Conservation (phyloP, 2,113 vertebrate genomes). For the Rhagologus leucostigma region DNA sequence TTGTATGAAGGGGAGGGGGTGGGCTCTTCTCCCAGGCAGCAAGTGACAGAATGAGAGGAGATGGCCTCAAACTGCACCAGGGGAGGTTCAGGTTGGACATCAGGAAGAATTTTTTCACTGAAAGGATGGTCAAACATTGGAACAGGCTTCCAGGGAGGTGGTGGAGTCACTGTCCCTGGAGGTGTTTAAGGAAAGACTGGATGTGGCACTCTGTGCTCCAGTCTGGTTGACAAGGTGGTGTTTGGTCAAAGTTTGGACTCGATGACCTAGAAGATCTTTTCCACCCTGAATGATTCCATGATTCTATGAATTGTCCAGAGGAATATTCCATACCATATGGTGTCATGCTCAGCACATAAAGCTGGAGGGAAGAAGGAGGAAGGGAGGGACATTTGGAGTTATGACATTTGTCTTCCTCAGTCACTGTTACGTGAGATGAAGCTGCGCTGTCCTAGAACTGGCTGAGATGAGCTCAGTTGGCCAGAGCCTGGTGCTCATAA, state of each 20-base stretch:
- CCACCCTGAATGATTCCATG: too few relatives aligned
- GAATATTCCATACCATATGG: neutral
- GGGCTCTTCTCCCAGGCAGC: neutral
- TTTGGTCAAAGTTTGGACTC: neutral
- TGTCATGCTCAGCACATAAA: neutral
- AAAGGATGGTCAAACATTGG: neutral
- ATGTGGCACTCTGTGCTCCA: neutral
- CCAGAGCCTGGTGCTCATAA: neutral
- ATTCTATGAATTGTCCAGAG: neutral
- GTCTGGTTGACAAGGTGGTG: neutral
- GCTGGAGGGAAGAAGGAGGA: neutral
- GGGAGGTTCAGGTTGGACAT: neutral
- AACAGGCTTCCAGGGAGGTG: neutral
- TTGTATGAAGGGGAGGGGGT: neutral
- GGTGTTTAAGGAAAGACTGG: neutral
- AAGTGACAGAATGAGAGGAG: neutral
- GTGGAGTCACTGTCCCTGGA: neutral
- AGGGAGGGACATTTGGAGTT: neutral
- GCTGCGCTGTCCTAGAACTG: neutral
- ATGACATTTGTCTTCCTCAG: neutral
- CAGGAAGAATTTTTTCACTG: neutral
- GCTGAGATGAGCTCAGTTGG: neutral
- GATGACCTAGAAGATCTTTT: neutral
- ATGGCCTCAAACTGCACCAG: neutral
- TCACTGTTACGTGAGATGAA: fast-evolving